These are phyloP conservation scores for Nettapus auritus DNA, from an alignment of 2,113 vertebrate species.

Conservation along the genomic window DNA sequence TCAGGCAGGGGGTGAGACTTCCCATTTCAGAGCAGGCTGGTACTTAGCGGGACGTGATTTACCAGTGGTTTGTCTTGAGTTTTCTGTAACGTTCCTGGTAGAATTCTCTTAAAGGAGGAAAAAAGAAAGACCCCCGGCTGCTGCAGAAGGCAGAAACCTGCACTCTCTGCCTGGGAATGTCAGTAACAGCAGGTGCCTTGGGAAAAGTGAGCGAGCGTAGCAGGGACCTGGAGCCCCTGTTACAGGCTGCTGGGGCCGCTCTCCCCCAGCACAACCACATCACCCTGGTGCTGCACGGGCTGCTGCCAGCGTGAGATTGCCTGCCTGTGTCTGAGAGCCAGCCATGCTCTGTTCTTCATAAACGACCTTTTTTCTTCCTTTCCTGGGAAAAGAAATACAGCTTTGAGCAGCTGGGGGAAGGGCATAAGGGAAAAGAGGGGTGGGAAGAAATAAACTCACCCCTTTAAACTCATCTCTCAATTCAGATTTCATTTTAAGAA, in stretches of 20 bases:
- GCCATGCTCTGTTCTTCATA: background rate
- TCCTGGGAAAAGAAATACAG: background rate
- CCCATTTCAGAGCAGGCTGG: background rate
- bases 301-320: accelerated
- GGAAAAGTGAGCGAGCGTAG: background rate
- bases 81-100: background rate
- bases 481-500: background rate
- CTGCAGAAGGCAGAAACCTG: background rate
- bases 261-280: too few relatives aligned
- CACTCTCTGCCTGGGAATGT: background rate
- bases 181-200: background rate
- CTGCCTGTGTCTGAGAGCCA: background rate
- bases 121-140: background rate
- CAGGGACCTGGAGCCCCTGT: background rate
- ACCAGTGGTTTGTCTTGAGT: background rate
- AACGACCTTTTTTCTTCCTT: background rate
- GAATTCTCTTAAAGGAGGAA: background rate
- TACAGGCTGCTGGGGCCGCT: too few relatives aligned
- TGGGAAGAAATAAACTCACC: background rate
- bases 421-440: background rate
- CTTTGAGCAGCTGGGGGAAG: background rate
- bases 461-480: background rate
- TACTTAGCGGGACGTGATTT: background rate
- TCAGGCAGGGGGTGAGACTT: background rate
- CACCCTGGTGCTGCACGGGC: background rate